Percentiles rank a stretch among this genome's conserved stretches.
Conservation (phyloP, 2,797 vertebrate genomes). For the Fringilla coelebs region DNA sequence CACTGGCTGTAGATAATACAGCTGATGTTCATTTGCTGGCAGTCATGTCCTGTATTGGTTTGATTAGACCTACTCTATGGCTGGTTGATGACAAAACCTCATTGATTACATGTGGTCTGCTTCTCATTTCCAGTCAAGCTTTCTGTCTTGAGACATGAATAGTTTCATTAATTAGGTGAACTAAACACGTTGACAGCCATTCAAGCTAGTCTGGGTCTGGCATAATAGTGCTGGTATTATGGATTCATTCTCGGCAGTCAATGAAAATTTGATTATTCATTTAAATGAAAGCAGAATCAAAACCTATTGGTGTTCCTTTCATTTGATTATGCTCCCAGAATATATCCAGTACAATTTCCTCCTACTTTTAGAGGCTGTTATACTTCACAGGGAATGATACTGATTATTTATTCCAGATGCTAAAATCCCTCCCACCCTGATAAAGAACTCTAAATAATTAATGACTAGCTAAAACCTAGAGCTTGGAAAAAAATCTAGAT, state of each 20-base stretch:
- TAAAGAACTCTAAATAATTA: background rate
- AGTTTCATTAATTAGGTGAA: constrained; percentile 50
- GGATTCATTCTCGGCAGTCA: background rate
- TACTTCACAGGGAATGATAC: background rate
- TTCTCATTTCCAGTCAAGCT: constrained; percentile 46
- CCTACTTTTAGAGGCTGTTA: background rate
- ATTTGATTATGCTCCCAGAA: constrained; percentile 22
- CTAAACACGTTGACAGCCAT: background rate
- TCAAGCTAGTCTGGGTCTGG: background rate
- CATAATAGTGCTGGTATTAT: constrained; percentile 9
- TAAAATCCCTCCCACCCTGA: background rate
- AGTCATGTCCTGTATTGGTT: background rate
- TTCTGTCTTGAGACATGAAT: constrained; percentile 38
- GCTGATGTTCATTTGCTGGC: background rate
- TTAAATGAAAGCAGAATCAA: constrained; percentile 41
- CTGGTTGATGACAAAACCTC: constrained; percentile 34
- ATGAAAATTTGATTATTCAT: constrained; percentile 46
- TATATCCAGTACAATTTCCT: constrained; percentile 10
- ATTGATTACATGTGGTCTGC: constrained; percentile 43
- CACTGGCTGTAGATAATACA: background rate
- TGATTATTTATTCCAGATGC: background rate
- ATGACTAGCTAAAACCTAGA: background rate
- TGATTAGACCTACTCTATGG: constrained; percentile 15
- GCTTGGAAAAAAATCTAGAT: background rate
- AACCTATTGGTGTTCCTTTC: background rate